Evolutionary conservation across 2,113 vertebrate species (phyloP), one percentile per base, ranked within the genome.

Genomic region (Bubo blakistoni): DNA sequence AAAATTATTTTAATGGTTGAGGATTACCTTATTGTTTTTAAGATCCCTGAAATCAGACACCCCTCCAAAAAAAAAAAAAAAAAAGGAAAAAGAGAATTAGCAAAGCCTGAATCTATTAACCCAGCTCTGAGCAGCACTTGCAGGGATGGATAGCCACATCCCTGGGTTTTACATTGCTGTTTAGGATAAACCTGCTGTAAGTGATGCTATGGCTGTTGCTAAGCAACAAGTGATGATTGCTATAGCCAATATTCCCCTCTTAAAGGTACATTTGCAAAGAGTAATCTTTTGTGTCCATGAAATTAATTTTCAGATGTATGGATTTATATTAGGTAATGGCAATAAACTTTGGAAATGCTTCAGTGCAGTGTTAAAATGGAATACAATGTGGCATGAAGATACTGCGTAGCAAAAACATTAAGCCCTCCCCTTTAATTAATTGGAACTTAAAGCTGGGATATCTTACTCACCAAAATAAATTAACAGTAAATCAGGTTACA

Each of bases 391-490:
- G 86, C 83, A 61, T 38, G 95, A 72, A 92, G 94, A 52, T 91
- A 80, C 3, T 73, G 85, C 27, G 32, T 86, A 95, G 82, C 82
- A 88, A 91, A 96, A 96, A 74, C 88, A 76, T 92, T 95, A 91
- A 96, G 93, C 79, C 86, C 92, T 96, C 92, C 92, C 80, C 88
- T 94, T 94, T 90, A 95, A 96, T 97, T 97, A 96, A 96, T 83
- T 95, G 97, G 94, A 96, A 94, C 85, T 96, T 97, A 95, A 90
- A 97, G 70, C 91, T 88, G 92, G 91, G 96, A 94, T 96, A 97
- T 98, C 92, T 97, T 96, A 88, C 52, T 74, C 44, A 96, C 94
- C 44, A 95, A 97, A 97, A 97, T 97, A 96, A 97, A 92, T 95
- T 94, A 96, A 84, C 92, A 91, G 83, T 81, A 83, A 90, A 90